A percentile compares a stretch with the other conserved stretches of the same genome.
phyloP scores from a whole-genome alignment of 1,140 invertebrate genomes.

The Melitaea cinxia region DNA sequence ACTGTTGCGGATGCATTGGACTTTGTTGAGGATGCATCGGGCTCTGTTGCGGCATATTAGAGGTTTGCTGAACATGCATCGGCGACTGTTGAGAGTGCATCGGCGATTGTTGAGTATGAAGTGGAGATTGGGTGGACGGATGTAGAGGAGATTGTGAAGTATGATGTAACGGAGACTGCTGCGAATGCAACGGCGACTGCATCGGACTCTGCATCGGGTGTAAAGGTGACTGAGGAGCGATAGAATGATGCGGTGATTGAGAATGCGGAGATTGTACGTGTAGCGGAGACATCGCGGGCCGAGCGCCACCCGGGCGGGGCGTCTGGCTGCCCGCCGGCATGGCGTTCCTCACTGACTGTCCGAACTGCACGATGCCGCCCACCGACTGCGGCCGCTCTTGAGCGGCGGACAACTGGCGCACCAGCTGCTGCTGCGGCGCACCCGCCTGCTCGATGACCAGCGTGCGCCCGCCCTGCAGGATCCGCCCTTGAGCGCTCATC shows the following conservation, averaged over 20 bases:
- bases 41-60: conserved; percentile 76
- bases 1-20: conserved; percentile 74
- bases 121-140: conserved; percentile 77
- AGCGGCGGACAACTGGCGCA: conserved; percentile 58
- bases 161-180: conserved; percentile 78
- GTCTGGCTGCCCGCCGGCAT: conserved; percentile 69
- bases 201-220: conserved; percentile 81
- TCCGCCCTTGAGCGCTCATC: conserved; percentile 58
- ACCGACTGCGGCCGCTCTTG: conserved; percentile 60
- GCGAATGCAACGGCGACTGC: conserved; percentile 82
- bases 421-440: conserved; percentile 60
- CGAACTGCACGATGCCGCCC: conserved; percentile 62
- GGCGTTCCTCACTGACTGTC: conserved; percentile 64
- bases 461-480: conserved; percentile 64
- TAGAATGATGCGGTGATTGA: conserved; percentile 67
- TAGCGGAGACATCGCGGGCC: conserved; percentile 68
- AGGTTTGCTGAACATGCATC: conserved; percentile 78
- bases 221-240: conserved; percentile 82
- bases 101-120: conserved; percentile 76
- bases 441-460: conserved; percentile 71
- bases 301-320: conserved; percentile 56
- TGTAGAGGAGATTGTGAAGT: conserved; percentile 82
- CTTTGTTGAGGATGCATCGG: conserved; percentile 80
- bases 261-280: conserved; percentile 82
- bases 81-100: conserved; percentile 72